phyloP scores from a whole-genome alignment of 2,888 invertebrate species.

The Candidula unifasciata region DNA sequence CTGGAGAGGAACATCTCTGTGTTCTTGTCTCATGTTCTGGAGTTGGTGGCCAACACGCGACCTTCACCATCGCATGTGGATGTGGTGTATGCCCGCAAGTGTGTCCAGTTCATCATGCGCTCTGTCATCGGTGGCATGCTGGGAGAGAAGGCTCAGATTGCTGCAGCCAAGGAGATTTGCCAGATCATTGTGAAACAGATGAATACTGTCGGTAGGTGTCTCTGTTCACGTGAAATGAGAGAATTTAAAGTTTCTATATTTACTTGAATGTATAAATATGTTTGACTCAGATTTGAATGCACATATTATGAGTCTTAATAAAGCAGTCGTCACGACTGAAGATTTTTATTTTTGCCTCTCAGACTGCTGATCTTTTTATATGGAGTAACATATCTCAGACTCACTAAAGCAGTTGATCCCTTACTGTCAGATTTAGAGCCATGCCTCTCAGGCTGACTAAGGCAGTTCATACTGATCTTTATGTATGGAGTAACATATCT shows the following conservation, averaged over 20 bases:
- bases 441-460: no score
- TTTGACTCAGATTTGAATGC: neutral
- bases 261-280: neutral
- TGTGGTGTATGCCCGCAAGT: conserved; percentile 97
- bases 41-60: conserved; percentile 94
- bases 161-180: conserved; percentile 92
- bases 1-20: conserved; percentile 92
- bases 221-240: neutral
- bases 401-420: no score
- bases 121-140: conserved; percentile 94
- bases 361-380: no score
- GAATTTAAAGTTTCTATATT: neutral
- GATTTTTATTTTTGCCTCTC: no score
- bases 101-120: conserved; percentile 95
- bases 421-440: no score
- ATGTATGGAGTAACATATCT: no score
- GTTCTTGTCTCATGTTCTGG: conserved; percentile 92
- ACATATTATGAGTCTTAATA: no score
- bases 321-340: no score
- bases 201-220: conserved; percentile 81
- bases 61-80: conserved; percentile 97
- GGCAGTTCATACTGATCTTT: no score
- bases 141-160: conserved; percentile 97
- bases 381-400: no score
- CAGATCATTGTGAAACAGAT: conserved; percentile 94